Percentiles rank a stretch among this genome's conserved stretches.
These are phyloP conservation scores for Oreochromis aureus DNA, from an alignment of 2,113 vertebrate species.

Conservation along the genomic window DNA sequence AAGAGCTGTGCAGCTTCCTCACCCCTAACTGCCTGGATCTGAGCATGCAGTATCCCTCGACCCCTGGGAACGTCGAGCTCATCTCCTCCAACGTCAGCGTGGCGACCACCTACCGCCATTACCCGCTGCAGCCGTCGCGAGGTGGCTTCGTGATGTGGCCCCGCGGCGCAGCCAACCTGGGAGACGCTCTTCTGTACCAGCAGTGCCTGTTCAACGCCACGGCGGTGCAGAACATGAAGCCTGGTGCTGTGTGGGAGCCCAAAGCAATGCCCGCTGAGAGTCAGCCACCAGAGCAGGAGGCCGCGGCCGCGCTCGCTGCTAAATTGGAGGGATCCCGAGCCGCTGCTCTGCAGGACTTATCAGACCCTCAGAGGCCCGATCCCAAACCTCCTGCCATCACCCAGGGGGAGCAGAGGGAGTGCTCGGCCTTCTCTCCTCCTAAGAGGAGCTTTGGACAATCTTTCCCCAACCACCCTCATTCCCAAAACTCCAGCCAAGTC, in stretches of 20 bases:
- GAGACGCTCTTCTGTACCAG: constrained; percentile 88
- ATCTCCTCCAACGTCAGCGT: constrained; percentile 96
- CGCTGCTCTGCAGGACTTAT: constrained; percentile 43
- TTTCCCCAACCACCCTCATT: constrained; percentile 64
- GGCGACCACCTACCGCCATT: constrained; percentile 91
- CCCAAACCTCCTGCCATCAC: constrained; percentile 50
- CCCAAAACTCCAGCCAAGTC: constrained; percentile 56
- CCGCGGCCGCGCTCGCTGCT: constrained; percentile 29
- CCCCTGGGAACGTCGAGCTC: constrained; percentile 81
- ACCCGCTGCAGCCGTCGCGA: constrained; percentile 77
- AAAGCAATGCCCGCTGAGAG: constrained; percentile 71
- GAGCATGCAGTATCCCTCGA: constrained; percentile 83
- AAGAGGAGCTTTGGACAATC: constrained; percentile 79
- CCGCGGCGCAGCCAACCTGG: constrained; percentile 77
- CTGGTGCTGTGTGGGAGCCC: constrained; percentile 80
- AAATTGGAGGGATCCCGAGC: constrained; percentile 78
- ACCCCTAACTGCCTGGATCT: constrained; percentile 83
- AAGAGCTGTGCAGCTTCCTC: constrained; percentile 85
- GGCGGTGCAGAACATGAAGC: constrained; percentile 85
- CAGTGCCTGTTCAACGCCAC: constrained; percentile 88
- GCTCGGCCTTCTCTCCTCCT: constrained; percentile 90
- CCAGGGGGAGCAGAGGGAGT: constrained; percentile 75
- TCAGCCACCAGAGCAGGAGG: constrained; percentile 71
- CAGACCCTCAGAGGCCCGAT: constrained; percentile 58
- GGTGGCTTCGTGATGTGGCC: constrained; percentile 88